Conservation (phyloP, 2,888 invertebrate species). For the Calameuta filiformis region DNA sequence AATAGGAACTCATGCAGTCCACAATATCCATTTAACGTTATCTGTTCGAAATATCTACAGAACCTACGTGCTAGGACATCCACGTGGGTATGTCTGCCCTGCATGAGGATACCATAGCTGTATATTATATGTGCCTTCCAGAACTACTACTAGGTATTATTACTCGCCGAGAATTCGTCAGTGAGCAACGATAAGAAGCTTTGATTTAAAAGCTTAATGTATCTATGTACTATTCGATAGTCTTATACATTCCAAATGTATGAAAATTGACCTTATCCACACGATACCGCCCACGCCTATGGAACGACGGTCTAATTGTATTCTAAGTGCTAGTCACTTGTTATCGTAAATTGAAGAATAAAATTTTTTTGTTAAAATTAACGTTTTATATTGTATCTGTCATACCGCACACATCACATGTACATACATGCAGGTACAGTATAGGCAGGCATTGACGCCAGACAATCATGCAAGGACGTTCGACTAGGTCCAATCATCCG, state of each 20-base stretch:
- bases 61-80: neutral
- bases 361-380: constrained; percentile 56
- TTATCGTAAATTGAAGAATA: constrained; percentile 60
- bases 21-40: neutral
- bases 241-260: constrained; percentile 19
- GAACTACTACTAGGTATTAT: neutral
- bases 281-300: neutral
- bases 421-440: neutral
- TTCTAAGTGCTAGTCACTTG: constrained; percentile 64
- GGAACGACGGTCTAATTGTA: constrained; percentile 33
- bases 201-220: constrained; percentile 7
- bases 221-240: constrained; percentile 8
- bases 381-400: neutral
- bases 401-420: neutral
- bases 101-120: constrained; percentile 1
- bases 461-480: neutral
- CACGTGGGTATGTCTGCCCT: neutral
- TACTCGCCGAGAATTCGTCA: neutral
- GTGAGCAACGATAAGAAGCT: neutral
- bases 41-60: neutral
- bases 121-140: constrained; percentile 16
- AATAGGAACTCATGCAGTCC: neutral
- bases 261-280: constrained; percentile 9
- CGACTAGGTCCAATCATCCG: neutral
- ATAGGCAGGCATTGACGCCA: neutral